phyloP scores from a whole-genome alignment of 2,797 vertebrate genomes.

The Gambelia wislizenii region DNA sequence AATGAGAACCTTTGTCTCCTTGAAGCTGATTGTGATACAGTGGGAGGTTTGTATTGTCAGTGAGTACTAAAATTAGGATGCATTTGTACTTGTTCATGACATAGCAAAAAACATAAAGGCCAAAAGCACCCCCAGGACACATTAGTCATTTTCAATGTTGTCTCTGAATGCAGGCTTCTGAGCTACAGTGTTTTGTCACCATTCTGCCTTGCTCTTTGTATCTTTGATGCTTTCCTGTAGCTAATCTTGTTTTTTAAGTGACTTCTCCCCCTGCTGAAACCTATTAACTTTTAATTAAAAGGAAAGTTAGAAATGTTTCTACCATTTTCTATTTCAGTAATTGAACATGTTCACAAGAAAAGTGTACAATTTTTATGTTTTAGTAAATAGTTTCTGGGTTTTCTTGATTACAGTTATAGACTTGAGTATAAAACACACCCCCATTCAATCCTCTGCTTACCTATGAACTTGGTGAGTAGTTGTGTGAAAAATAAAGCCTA shows the following conservation, averaged over 20 bases:
- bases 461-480: not conserved
- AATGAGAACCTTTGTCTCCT: slow-evolving; percentile 44
- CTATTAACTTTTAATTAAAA: slow-evolving; percentile 7
- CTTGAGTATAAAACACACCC: not conserved
- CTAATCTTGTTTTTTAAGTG: slow-evolving; percentile 27
- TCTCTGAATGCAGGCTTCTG: slow-evolving; percentile 22
- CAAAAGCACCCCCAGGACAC: slow-evolving; percentile 37
- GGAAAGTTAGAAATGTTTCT: not conserved
- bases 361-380: not conserved
- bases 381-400: not conserved
- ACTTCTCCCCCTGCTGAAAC: not conserved
- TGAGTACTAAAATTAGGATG: slow-evolving; percentile 3
- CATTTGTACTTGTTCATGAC: slow-evolving; percentile 46
- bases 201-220: slow-evolving; percentile 9
- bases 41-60: slow-evolving; percentile 43
- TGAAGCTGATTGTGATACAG: slow-evolving; percentile 1
- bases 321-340: not conserved
- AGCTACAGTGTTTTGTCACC: not conserved
- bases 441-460: not conserved
- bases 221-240: slow-evolving; percentile 28
- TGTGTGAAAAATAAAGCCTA: not conserved
- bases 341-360: not conserved
- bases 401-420: not conserved
- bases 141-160: slow-evolving; percentile 41
- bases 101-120: slow-evolving; percentile 41